Evolutionary conservation across 2,797 vertebrate species (phyloP).

Genomic region (Tauraco hartlaubi): DNA sequence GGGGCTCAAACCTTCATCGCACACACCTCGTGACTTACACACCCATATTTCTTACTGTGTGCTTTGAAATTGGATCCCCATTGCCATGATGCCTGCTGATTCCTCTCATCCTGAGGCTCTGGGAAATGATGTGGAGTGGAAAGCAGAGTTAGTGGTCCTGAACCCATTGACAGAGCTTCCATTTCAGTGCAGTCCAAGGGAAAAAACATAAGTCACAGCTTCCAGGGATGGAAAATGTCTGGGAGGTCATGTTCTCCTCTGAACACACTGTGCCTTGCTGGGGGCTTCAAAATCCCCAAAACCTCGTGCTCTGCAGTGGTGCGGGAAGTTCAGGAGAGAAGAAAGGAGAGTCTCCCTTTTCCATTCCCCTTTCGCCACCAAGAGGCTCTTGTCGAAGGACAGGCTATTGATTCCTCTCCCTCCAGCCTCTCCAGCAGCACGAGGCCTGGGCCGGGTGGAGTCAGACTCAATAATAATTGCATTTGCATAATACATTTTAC

Average conservation of each 20-base stretch:
- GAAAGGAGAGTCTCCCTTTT: background rate
- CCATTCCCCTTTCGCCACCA: accelerated
- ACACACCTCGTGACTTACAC: background rate
- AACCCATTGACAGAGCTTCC: background rate
- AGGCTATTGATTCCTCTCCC: background rate
- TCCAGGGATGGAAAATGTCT: background rate
- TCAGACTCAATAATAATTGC: constrained; percentile 41
- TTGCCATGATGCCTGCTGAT: constrained; percentile 4
- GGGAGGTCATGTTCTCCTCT: background rate
- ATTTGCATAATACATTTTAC: constrained; percentile 78
- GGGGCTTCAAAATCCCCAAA: background rate
- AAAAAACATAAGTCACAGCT: constrained; percentile 28
- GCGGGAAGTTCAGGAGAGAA: background rate
- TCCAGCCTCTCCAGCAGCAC: background rate
- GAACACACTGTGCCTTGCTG: background rate
- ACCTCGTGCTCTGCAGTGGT: background rate
- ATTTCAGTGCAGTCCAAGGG: constrained; percentile 23
- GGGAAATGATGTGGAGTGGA: constrained; percentile 15
- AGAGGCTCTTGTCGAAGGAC: background rate
- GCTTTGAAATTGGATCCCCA: background rate
- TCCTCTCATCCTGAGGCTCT: background rate
- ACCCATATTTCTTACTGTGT: background rate
- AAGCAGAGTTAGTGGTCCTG: background rate
- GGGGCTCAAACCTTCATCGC: background rate
- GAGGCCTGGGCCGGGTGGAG: background rate